Conservation (phyloP, 2,113 vertebrate genomes). For the Sisor rabdophorus region DNA sequence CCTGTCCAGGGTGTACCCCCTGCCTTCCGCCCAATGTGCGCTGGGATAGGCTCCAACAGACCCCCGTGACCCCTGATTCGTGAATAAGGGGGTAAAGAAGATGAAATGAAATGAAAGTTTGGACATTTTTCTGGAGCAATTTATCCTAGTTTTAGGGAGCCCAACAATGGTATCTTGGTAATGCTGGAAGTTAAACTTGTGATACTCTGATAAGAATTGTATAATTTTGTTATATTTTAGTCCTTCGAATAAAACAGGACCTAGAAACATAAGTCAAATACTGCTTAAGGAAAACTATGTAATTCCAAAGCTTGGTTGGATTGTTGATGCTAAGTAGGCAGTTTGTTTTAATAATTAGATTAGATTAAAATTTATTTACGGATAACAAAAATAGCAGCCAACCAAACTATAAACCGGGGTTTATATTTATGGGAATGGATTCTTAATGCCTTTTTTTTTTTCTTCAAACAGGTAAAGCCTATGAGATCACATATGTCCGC, state of each 20-base stretch:
- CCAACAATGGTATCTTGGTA: too few species aligned
- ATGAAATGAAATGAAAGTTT: too few species aligned
- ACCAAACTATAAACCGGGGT: not conserved
- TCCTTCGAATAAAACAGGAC: not conserved
- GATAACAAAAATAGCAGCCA: not conserved
- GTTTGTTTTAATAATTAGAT: not conserved
- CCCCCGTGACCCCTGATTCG: too few species aligned
- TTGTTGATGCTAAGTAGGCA: not conserved
- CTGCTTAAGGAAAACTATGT: not conserved
- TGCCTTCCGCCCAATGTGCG: too few species aligned
- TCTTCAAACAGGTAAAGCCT: conserved; percentile 81
- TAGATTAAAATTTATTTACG: not conserved
- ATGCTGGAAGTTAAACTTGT: too few species aligned
- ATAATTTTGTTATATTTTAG: not conserved
- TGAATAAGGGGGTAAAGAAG: too few species aligned
- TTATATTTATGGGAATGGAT: not conserved
- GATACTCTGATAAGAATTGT: not conserved
- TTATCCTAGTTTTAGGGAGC: too few species aligned
- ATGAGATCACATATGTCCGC: conserved; percentile 88
- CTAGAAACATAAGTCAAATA: not conserved
- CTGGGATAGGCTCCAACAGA: too few species aligned
- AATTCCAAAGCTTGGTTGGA: not conserved
- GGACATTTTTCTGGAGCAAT: too few species aligned
- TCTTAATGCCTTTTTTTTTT: not conserved
- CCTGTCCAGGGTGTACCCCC: too few species aligned